phyloP scores from a whole-genome alignment of 2,888 invertebrate genomes.

The Xestia sexstrigata region DNA sequence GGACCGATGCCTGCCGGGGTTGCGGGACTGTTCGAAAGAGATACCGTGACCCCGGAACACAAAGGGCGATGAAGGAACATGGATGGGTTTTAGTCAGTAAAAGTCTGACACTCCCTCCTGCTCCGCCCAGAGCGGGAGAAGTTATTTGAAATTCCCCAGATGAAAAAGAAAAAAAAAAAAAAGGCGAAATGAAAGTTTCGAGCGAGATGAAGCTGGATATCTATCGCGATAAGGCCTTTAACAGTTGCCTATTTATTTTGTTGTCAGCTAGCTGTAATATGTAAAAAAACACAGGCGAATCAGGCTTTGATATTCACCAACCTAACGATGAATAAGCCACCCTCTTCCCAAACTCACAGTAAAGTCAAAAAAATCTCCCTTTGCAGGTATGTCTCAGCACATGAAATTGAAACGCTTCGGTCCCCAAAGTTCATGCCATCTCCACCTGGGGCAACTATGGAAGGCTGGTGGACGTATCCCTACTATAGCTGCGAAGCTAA shows the following conservation, averaged over 20 bases:
- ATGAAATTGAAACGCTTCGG: conserved; percentile 90
- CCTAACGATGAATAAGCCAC: not conserved
- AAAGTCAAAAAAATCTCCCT: not conserved
- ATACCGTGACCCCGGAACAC: no score
- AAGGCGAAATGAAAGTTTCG: no score
- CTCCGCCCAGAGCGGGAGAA: no score
- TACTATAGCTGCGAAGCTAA: conserved; percentile 95
- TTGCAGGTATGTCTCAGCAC: conserved; percentile 92
- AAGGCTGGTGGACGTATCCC: conserved; percentile 97
- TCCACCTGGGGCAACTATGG: conserved; percentile 91
- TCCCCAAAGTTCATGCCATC: conserved; percentile 93
- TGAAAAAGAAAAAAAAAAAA: no score
- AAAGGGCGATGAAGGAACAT: no score
- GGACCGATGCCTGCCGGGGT: no score
- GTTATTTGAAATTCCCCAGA: no score
- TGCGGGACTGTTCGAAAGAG: no score
- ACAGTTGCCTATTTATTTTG: not conserved
- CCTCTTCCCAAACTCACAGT: not conserved
- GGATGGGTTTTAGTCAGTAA: no score
- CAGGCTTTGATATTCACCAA: not conserved
- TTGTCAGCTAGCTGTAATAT: not conserved
- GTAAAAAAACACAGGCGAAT: not conserved
- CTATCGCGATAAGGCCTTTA: not conserved
- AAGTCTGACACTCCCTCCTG: no score
- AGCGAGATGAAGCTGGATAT: not conserved